Base-by-base conservation (phyloP, 2,888 invertebrate species). In the Patella pellucida region DNA sequence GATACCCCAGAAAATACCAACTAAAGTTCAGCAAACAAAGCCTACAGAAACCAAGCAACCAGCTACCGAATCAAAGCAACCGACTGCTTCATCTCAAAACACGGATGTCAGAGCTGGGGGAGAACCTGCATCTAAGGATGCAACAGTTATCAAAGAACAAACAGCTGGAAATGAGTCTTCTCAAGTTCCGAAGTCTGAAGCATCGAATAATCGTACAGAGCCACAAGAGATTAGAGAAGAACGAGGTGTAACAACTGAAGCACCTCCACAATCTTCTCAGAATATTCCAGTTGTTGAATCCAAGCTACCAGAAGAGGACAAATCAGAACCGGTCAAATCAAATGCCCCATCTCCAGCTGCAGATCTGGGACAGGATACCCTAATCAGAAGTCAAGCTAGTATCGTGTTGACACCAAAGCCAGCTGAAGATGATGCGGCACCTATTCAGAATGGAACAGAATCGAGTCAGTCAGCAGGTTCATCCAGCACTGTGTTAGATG, bases 381-480 rank as follows among this genome's bases (percentile, higher is more conserved):
- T n/a, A n/a, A 62, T 62, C 11, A 62, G 23, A 23, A 62, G 62
- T 62, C 19, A 62, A 19, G 62, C 62, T 23, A 62, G 62, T 19
- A 62, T 62, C 3, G 23, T 23, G 3, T 23, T 62, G 19, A 68
- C 16, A 27, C 19, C 23, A 19, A 68, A 62, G 5, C 52, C 72
- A 4, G 27, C 15, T 12, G 69, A 52, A 19, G 41, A 41, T 1
- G 41, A 41, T 1, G 41, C 62, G 12, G 69, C 52, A 71, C 31
- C 69, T 14, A 54, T 72, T 16, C 74, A 72, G 52, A 52, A 72
- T 11, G 62, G 52, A 2, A 70, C 68, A 15, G 56, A 72, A 75
- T 51, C 71, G 7, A 41, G 54, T 0, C 50, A 68, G 31, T 50
- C 1, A 2, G 31, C 50, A 16, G 7, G 71, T 9, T 23, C 62